Evolutionary conservation across 2,888 invertebrate genomes (phyloP), one percentile per base, ranked within the genome.

Genomic region (Coleophora deauratella): DNA sequence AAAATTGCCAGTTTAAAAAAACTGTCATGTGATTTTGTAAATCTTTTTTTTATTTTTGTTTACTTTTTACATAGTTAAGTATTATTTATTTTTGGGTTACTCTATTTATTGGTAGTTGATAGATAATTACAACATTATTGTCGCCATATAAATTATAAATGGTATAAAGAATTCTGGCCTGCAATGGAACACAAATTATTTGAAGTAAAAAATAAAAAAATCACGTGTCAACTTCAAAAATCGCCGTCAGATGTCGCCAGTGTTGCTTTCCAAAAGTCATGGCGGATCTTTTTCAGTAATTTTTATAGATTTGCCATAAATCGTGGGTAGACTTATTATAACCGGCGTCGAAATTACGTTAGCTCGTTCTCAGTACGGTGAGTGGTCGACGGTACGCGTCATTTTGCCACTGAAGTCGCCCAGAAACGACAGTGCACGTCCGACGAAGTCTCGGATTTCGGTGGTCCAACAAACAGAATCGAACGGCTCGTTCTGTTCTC

Each of bases 241-340:
- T 45, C 44, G 58, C 59, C 72, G 72, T 64, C 75, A 82, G 85
- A 82, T 82, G 84, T 78, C 84, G 78, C 74, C 69, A 71, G 67
- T 73, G 69, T 66, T 68, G n/a, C 62, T 71, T 63, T 60, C 58
- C 32, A 68, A 67, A 80, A 75, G 78, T 84, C 78, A 85, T 85
- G 84, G 85, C 79, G 78, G 77, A 84, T 79, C 72, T 79, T 75
- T 69, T 77, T 73, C 72, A 72, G 56, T 72, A 73, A 63, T 66
- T 77, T 78, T 78, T 73, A 61, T 68, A 72, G 69, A 72, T 77
- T 77, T 73, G 73, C 66, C 62, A 48, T 68, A 72, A 67, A 76
- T 82, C 64, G 84, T 77, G 79, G 85, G 84, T 85, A 84, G 81
- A 74, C 74, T 76, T 72, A 67, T 68, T 68, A 72, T 66, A 66